Percentiles rank a stretch among this genome's conserved stretches.
Conservation (phyloP, 2,797 vertebrate genomes). For the Anomalospiza imberbis region DNA sequence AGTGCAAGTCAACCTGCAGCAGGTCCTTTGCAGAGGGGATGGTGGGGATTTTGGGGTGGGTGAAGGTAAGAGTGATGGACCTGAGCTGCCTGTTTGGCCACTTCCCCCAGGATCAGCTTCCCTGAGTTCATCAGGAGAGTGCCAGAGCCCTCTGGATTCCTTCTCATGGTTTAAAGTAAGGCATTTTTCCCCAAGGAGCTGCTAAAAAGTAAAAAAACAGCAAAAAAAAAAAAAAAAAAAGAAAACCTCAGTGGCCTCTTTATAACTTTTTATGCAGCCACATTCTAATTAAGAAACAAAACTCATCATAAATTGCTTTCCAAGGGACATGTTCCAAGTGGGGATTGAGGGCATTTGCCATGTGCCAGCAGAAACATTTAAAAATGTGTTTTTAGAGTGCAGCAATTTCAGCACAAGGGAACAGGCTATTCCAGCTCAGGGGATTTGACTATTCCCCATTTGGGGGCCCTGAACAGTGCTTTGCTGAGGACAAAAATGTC, state of each 20-base stretch:
- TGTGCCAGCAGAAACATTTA: background rate
- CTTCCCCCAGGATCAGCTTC: background rate
- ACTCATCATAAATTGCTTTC: constrained; percentile 31
- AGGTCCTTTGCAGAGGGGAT: background rate
- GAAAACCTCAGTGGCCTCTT: background rate
- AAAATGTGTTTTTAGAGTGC: background rate
- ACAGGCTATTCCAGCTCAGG: background rate
- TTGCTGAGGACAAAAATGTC: background rate
- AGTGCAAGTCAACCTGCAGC: background rate
- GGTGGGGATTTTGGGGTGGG: background rate
- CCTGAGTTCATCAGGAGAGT: background rate
- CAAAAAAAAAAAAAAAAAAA: background rate
- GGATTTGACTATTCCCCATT: background rate
- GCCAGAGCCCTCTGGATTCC: background rate
- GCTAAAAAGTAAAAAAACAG: background rate
- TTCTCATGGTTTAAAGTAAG: background rate
- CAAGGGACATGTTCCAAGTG: background rate
- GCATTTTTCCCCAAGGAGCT: background rate
- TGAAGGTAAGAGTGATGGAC: background rate
- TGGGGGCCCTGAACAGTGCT: background rate
- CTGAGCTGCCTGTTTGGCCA: background rate
- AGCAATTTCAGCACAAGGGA: background rate
- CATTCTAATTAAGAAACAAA: constrained; percentile 45
- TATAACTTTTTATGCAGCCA: background rate
- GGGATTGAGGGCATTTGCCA: background rate